A percentile compares a stretch with the other conserved stretches of the same genome.
These are phyloP conservation scores for Pherbina coryleti DNA, from an alignment of 2,888 invertebrate genomes.

Conservation along the genomic window DNA sequence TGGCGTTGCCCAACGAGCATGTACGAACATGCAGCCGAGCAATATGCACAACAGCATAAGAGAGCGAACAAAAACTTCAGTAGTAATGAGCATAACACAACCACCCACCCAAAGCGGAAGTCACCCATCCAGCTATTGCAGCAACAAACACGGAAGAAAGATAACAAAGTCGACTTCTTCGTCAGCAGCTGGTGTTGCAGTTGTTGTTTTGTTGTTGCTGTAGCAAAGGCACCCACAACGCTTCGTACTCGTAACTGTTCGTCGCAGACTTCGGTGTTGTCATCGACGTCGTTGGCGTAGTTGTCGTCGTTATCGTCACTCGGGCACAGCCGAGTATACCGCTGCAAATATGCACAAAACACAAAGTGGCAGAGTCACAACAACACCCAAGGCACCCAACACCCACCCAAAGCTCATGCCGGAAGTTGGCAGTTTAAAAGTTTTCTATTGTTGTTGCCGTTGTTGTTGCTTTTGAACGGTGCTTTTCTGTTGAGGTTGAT, in stretches of 20 bases:
- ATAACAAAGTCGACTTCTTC: neutral
- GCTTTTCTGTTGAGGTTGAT: conserved; percentile 15
- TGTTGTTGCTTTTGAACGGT: neutral
- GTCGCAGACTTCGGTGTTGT: neutral
- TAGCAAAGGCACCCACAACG: neutral
- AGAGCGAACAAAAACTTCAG: neutral
- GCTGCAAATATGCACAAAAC: conserved; percentile 13
- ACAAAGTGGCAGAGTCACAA: neutral
- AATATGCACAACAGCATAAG: neutral
- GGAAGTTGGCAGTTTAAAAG: neutral
- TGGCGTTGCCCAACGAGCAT: neutral
- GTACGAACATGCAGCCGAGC: neutral
- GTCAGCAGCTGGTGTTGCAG: neutral
- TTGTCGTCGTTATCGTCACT: neutral
- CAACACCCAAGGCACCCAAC: neutral
- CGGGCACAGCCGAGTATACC: neutral
- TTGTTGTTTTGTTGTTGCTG: neutral
- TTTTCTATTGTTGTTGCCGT: neutral
- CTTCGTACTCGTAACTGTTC: neutral
- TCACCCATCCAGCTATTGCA: neutral
- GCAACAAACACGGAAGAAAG: neutral
- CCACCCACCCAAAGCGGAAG: neutral
- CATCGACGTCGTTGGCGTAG: neutral
- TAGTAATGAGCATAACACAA: neutral
- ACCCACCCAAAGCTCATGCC: neutral